Conservation (phyloP, 2,113 vertebrate genomes). For the Naja naja region DNA sequence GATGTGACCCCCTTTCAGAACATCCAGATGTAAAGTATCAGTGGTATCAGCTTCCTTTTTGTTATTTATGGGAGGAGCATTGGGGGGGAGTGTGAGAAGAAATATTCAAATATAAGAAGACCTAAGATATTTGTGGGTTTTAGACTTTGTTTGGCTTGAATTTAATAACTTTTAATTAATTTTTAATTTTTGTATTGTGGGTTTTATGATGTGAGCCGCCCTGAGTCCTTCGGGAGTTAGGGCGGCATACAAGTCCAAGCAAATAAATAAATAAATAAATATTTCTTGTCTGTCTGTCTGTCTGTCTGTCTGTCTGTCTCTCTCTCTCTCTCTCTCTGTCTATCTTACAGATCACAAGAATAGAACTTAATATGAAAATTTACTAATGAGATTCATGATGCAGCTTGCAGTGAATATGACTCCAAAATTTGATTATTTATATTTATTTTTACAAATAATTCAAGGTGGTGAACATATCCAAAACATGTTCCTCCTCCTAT, state of each 20-base stretch:
- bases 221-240: too few relatives aligned
- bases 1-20: background rate
- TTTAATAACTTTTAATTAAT: too few relatives aligned
- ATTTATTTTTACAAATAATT: background rate
- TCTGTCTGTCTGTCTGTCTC: too few relatives aligned
- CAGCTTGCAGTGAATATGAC: background rate
- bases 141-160: too few relatives aligned
- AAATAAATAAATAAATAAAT: too few relatives aligned
- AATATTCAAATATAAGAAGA: background rate
- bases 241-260: too few relatives aligned
- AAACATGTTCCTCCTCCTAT: background rate
- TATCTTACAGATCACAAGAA: background rate
- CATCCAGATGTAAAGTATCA: background rate
- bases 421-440: background rate
- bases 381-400: background rate
- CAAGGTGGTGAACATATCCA: background rate
- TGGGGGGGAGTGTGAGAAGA: background rate
- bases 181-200: too few relatives aligned
- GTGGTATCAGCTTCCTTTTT: background rate
- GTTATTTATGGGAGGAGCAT: background rate
- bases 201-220: too few relatives aligned
- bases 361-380: background rate
- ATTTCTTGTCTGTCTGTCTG: fast-evolving
- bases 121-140: too few relatives aligned
- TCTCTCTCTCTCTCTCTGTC: too few relatives aligned